Conservation (phyloP, 30 jellyfish, hydroid and myxozoan species). For the Pseudorhiza aurosa region DNA sequence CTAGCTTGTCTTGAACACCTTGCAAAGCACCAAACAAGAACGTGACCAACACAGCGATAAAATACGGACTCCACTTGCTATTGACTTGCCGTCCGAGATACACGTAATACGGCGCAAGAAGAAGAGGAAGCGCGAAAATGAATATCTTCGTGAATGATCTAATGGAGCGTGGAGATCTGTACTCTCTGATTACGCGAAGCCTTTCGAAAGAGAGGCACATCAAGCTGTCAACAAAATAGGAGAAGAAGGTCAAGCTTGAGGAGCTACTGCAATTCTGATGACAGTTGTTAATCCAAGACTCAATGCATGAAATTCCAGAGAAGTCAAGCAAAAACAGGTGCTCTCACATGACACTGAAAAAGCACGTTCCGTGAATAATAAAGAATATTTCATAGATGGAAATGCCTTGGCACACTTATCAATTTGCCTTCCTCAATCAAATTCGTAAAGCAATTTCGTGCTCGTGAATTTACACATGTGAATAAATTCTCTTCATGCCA, state of each 20-base stretch:
- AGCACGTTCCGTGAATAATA: too few relatives aligned
- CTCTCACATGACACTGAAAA: too few relatives aligned
- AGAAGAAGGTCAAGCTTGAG: neutral
- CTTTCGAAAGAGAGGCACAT: conserved; percentile 90
- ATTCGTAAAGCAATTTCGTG: too few relatives aligned
- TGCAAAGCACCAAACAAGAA: conserved; percentile 92
- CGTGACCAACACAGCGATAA: conserved; percentile 83
- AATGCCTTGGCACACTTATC: too few relatives aligned
- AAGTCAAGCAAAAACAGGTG: too few relatives aligned
- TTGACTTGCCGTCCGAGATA: conserved; percentile 67
- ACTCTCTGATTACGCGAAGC: conserved; percentile 97
- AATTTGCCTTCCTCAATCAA: too few relatives aligned
- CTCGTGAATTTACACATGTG: too few relatives aligned
- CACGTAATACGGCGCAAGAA: conserved; percentile 91
- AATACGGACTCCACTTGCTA: conserved; percentile 86
- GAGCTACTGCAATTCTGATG: too few relatives aligned
- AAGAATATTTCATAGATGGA: too few relatives aligned
- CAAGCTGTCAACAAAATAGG: conserved; percentile 29
- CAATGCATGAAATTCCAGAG: too few relatives aligned
- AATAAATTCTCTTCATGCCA: too few relatives aligned
- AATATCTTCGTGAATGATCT: conserved; percentile 95
- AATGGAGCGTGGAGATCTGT: conserved; percentile 97
- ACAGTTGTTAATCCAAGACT: too few relatives aligned
- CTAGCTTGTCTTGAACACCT: conserved; percentile 98
- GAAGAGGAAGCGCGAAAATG: conserved; percentile 85